Conservation (phyloP, 2,113 vertebrate species). For the Scophthalmus maximus region DNA sequence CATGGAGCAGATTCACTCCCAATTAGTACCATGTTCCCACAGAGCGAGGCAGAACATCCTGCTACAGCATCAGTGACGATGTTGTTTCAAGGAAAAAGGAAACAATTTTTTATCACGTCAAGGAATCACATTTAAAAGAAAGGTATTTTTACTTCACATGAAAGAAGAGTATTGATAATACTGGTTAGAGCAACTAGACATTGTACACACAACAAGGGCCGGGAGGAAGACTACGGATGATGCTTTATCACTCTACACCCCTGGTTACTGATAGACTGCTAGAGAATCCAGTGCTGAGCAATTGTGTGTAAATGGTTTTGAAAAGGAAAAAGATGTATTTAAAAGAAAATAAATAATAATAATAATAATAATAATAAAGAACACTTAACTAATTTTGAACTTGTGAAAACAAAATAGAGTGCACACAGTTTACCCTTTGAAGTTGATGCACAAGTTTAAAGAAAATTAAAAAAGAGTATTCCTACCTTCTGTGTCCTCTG, state of each 20-base stretch:
- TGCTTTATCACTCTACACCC: conserved; percentile 89
- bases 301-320: conserved; percentile 94
- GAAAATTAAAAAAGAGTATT: conserved; percentile 80
- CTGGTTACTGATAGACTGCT: conserved; percentile 87
- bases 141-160: conserved; percentile 97
- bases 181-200: conserved; percentile 56
- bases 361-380: conserved; percentile 65
- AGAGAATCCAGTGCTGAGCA: conserved; percentile 89
- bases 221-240: conserved; percentile 87
- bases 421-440: conserved; percentile 97
- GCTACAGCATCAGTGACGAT: conserved; percentile 86
- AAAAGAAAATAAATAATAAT: too few species aligned
- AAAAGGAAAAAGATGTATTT: conserved; percentile 84
- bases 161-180: conserved; percentile 77
- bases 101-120: conserved; percentile 98
- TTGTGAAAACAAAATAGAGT: conserved; percentile 93
- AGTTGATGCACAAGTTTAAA: conserved; percentile 94
- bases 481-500: conserved; percentile 61
- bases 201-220: conserved; percentile 35
- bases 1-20: conserved; percentile 45
- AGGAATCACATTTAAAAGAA: conserved; percentile 92
- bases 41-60: conserved; percentile 48
- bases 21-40: conserved; percentile 25
- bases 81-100: conserved; percentile 80
- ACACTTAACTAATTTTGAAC: conserved; percentile 87